Percentiles rank a stretch among this genome's conserved stretches.
phyloP scores from a whole-genome alignment of 2,888 invertebrate species.

The Epinotia ramella region DNA sequence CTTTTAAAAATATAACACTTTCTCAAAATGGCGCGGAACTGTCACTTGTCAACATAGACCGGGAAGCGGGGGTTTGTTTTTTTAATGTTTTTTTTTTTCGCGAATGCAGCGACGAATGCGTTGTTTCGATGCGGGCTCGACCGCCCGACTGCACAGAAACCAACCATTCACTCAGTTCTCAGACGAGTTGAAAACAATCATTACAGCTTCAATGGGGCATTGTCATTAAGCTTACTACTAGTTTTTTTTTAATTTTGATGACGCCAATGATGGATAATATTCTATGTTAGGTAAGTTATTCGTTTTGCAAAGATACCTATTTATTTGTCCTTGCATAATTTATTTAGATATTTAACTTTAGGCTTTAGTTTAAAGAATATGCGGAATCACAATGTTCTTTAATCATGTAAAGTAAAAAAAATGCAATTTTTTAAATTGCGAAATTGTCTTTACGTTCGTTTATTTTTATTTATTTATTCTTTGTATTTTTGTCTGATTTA shows the following conservation, averaged over 20 bases:
- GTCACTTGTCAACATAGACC: conserved; percentile 56
- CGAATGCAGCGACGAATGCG: conserved; percentile 47
- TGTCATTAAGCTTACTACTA: conserved; percentile 24
- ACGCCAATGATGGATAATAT: background rate
- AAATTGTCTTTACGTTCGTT: no score
- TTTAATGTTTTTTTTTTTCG: conserved; percentile 48
- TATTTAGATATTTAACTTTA: no score
- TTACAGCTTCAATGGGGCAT: conserved; percentile 20
- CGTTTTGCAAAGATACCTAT: background rate
- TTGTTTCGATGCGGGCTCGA: conserved; percentile 56
- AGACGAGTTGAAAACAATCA: background rate
- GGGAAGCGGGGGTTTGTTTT: conserved; percentile 45
- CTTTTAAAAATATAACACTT: conserved; percentile 48
- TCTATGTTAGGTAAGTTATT: no score
- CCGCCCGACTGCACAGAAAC: conserved; percentile 56
- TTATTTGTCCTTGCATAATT: no score
- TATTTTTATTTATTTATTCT: no score
- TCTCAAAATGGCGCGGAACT: conserved; percentile 47
- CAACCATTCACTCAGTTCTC: conserved; percentile 48
- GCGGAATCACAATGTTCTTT: no score
- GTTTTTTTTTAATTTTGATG: background rate
- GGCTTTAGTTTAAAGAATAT: no score
- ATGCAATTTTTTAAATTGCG: no score
- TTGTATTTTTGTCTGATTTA: no score
- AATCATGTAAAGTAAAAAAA: no score